Evolutionary conservation across 2,888 invertebrate genomes (phyloP).

Genomic region (Leptopilina syphax): DNA sequence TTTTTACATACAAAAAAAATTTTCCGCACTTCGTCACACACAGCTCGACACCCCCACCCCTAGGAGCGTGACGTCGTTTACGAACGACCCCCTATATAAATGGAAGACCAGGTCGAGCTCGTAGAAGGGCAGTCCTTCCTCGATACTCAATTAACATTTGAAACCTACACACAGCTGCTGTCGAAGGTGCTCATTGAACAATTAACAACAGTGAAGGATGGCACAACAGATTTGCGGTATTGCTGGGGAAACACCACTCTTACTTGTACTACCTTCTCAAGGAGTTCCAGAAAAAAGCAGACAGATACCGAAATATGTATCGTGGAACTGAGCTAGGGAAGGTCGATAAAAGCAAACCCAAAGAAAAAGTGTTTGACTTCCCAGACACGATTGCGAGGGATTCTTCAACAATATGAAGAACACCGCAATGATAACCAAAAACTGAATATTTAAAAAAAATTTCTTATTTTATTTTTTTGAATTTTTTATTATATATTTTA

Average conservation of each 20-base stretch:
- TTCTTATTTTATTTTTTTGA: not conserved
- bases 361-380: not conserved
- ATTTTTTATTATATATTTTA: too few species aligned
- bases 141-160: not conserved
- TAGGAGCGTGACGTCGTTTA: too few species aligned
- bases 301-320: not conserved
- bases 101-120: not conserved
- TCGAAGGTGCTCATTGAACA: not conserved
- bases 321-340: not conserved
- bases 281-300: constrained; percentile 6
- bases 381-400: not conserved
- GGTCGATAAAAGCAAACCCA: not conserved
- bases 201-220: too few species aligned
- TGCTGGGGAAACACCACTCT: not conserved
- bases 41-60: too few species aligned
- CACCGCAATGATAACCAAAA: not conserved
- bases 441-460: not conserved
- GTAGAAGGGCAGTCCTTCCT: not conserved
- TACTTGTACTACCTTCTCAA: not conserved
- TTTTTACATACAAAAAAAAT: too few species aligned
- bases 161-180: not conserved
- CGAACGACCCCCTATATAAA: not conserved
- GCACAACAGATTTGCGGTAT: not conserved
- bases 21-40: too few species aligned
- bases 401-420: not conserved